Conservation (phyloP, 2,888 invertebrate species). For the Rhimphoctona megacephalus region DNA sequence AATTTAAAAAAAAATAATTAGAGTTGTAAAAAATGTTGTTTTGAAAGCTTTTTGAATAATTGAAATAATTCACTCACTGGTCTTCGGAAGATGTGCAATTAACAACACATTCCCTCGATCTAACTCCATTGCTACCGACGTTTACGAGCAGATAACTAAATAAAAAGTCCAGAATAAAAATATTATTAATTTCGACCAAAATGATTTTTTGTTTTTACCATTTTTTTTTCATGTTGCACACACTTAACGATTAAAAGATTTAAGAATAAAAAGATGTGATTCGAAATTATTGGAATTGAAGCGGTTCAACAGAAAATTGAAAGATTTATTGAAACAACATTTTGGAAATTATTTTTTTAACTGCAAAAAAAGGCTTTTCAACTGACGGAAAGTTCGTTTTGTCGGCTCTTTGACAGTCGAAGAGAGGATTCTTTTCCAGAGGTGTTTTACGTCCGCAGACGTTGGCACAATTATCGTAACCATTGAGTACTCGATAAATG, state of each 20-base stretch:
- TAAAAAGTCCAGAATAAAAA: not conserved
- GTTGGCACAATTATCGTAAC: constrained; percentile 88
- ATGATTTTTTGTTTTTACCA: not conserved
- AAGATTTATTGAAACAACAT: not conserved
- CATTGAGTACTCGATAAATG: constrained; percentile 87
- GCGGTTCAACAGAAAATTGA: not conserved
- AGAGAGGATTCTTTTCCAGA: constrained; percentile 77
- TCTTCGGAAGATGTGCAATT: constrained; percentile 79
- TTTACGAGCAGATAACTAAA: constrained; percentile 75
- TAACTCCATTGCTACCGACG: constrained; percentile 71
- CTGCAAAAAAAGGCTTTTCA: constrained; percentile 22
- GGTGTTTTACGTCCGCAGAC: constrained; percentile 87
- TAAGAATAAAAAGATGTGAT: not conserved
- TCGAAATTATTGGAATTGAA: not conserved
- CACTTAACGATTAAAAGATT: not conserved
- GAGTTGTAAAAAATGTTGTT: not conserved
- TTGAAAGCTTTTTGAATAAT: not conserved
- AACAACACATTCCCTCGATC: constrained; percentile 80
- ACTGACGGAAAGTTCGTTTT: constrained; percentile 79
- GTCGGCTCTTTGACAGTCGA: constrained; percentile 85
- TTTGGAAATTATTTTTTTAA: not conserved
- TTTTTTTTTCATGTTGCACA: not conserved
- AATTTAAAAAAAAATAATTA: not conserved
- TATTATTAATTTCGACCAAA: not conserved
- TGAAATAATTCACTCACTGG: constrained; percentile 72